These are phyloP conservation scores for Melinopterus prodromus DNA, from an alignment of 2,888 invertebrate species.

Conservation along the genomic window DNA sequence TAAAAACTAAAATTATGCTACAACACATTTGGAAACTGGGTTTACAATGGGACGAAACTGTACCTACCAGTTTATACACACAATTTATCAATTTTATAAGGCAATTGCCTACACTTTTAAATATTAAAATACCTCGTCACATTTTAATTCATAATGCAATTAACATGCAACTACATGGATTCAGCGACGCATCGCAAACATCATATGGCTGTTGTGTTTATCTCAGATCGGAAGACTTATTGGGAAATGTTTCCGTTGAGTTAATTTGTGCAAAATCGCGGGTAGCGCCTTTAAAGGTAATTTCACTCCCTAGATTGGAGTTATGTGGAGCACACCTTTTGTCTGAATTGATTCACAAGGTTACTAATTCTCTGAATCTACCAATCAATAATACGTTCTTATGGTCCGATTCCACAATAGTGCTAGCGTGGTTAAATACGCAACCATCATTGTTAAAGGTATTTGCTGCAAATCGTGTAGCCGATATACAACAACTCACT, in stretches of 20 bases:
- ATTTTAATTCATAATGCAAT: slow-evolving; percentile 23
- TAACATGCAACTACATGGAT: slow-evolving; percentile 37
- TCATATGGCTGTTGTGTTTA: slow-evolving; percentile 38
- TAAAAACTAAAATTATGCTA: neutral
- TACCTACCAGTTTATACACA: neutral
- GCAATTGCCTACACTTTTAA: slow-evolving; percentile 27
- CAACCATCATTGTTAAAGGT: neutral
- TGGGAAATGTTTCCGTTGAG: slow-evolving; percentile 15
- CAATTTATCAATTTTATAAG: slow-evolving; percentile 12
- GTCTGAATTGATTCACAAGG: neutral
- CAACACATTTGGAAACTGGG: slow-evolving; percentile 9
- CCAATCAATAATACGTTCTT: neutral
- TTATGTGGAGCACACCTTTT: neutral
- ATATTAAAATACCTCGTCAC: slow-evolving; percentile 13
- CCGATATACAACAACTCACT: neutral
- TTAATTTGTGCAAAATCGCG: slow-evolving; percentile 34
- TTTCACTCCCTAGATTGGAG: neutral
- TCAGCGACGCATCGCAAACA: slow-evolving; percentile 38
- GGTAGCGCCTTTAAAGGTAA: neutral
- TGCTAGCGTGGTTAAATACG: neutral
- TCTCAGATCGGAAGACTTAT: slow-evolving; percentile 29
- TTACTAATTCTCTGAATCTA: neutral
- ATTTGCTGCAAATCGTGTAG: neutral
- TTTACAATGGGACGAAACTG: neutral
- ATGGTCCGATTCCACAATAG: neutral